These are phyloP conservation scores for Percopsis transmontana DNA, from an alignment of 2,113 vertebrate species.

Conservation along the genomic window DNA sequence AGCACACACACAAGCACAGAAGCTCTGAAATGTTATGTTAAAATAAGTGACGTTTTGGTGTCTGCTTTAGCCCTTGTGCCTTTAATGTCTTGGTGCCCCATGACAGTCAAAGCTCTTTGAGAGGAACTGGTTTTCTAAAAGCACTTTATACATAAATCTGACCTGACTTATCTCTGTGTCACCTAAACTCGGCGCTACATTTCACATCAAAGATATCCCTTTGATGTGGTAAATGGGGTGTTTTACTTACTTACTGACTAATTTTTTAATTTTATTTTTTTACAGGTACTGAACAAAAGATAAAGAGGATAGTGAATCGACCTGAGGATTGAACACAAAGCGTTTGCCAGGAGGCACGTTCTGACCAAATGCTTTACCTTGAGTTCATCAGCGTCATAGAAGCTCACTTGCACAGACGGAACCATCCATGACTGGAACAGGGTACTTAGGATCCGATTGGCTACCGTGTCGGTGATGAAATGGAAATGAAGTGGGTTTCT, in stretches of 20 bases:
- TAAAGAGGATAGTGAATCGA: background rate
- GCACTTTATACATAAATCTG: background rate
- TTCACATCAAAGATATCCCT: background rate
- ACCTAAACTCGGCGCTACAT: background rate
- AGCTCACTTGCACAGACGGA: slow-evolving; percentile 88
- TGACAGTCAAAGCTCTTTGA: background rate
- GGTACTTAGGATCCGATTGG: slow-evolving; percentile 85
- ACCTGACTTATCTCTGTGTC: background rate
- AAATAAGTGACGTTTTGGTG: background rate
- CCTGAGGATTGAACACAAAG: background rate
- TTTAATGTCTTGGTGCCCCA: background rate
- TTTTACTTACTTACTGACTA: slow-evolving; percentile 8
- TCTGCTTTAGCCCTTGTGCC: background rate
- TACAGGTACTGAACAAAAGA: background rate
- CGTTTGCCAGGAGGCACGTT: no score
- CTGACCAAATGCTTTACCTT: slow-evolving; percentile 78
- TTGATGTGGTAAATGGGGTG: background rate
- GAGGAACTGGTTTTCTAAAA: background rate
- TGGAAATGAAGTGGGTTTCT: slow-evolving; percentile 95
- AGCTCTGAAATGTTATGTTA: no score
- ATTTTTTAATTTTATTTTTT: no score
- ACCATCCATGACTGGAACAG: slow-evolving; percentile 97
- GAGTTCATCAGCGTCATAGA: slow-evolving; percentile 90
- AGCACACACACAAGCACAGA: no score
- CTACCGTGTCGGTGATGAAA: slow-evolving; percentile 90